Conservation (phyloP, 2,797 vertebrate species). For the Tiaroga cobitis region DNA sequence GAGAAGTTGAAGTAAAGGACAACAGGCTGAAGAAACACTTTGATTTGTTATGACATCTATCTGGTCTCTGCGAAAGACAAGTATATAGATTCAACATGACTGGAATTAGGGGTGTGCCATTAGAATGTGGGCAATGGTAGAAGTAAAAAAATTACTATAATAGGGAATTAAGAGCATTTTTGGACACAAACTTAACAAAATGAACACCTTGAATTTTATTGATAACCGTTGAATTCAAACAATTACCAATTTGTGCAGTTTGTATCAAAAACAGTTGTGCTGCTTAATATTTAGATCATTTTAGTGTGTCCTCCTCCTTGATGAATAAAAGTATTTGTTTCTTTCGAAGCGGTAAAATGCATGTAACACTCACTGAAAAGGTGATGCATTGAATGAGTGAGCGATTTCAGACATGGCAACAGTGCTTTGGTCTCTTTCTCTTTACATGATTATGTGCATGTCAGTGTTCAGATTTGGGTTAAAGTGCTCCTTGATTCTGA, state of each 20-base stretch:
- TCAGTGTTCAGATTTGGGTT: neutral
- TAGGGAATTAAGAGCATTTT: too few species aligned
- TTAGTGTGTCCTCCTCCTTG: too few species aligned
- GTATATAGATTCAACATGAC: neutral
- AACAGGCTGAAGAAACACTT: constrained; percentile 14
- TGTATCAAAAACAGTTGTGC: neutral
- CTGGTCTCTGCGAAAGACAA: neutral
- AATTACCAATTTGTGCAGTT: too few species aligned
- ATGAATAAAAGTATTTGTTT: neutral
- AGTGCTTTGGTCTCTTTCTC: neutral
- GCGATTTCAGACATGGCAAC: neutral
- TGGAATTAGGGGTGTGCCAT: neutral
- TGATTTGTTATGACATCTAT: constrained; percentile 35
- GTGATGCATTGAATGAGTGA: neutral
- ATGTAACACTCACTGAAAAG: neutral
- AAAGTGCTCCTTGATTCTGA: neutral
- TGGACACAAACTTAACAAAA: too few species aligned
- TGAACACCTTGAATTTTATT: too few species aligned
- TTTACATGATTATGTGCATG: neutral
- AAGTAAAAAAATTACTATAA: too few species aligned
- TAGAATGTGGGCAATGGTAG: neutral
- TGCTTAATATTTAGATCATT: neutral
- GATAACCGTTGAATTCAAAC: too few species aligned
- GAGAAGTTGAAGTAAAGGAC: constrained; percentile 20
- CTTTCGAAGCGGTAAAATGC: neutral